phyloP scores from a whole-genome alignment of 2,888 invertebrate species.

The Noctua comes region DNA sequence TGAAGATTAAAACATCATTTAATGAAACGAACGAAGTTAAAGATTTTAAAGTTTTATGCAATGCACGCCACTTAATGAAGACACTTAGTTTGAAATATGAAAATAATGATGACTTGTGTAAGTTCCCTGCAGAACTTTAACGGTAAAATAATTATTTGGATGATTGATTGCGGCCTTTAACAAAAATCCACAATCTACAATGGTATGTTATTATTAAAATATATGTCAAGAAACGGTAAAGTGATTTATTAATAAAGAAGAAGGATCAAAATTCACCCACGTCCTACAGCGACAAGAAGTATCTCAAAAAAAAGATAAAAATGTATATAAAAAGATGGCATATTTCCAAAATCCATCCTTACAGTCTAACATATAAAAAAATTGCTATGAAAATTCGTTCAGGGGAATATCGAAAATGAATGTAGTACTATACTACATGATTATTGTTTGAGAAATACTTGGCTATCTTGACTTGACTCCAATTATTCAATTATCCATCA shows the following conservation, averaged over 20 bases:
- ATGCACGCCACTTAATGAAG: constrained; percentile 12
- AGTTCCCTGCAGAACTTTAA: constrained; percentile 6
- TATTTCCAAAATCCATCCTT: no score
- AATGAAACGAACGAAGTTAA: not conserved
- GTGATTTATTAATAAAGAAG: not conserved
- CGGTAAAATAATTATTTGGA: constrained; percentile 7
- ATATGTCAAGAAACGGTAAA: not conserved
- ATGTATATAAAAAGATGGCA: no score
- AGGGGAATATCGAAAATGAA: no score
- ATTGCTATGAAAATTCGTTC: no score
- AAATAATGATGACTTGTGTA: constrained; percentile 34
- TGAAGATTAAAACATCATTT: not conserved
- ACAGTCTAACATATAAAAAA: no score
- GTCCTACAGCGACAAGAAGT: no score
- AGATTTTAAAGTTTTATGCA: constrained; percentile 14
- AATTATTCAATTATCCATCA: no score
- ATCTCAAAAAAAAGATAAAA: no score
- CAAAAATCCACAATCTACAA: not conserved
- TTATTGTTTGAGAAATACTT: no score
- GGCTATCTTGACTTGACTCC: no score
- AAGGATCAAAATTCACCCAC: no score
- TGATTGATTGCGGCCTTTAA: constrained; percentile 15
- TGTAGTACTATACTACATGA: no score
- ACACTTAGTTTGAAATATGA: constrained; percentile 19
- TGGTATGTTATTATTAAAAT: not conserved